Percentiles rank a stretch among this genome's conserved stretches.
Conservation (phyloP, 2,888 invertebrate species). For the Conomelus anceps region DNA sequence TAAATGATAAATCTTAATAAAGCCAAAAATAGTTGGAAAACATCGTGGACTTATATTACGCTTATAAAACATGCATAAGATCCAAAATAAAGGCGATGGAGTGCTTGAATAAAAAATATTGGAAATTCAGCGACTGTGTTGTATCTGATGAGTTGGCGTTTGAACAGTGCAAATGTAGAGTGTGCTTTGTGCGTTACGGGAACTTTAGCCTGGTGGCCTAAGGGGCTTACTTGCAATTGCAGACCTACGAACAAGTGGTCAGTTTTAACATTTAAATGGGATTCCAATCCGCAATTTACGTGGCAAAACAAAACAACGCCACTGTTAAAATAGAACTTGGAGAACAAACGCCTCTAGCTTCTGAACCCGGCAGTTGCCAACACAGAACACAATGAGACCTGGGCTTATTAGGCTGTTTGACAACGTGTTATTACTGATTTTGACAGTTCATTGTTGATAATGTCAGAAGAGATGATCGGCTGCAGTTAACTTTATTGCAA, state of each 20-base stretch:
- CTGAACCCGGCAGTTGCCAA: neutral
- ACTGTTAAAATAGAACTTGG: conserved; percentile 1
- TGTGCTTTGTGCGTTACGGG: neutral
- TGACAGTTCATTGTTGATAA: neutral
- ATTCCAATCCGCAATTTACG: conserved; percentile 9
- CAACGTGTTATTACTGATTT: neutral
- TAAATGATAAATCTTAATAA: too few species aligned
- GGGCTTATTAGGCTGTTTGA: neutral
- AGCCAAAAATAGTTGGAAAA: too few species aligned
- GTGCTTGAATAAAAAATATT: too few species aligned
- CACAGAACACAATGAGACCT: neutral
- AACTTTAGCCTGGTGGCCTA: neutral
- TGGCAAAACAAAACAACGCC: neutral
- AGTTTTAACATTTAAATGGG: conserved; percentile 13
- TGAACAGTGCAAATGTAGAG: neutral
- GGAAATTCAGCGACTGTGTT: too few species aligned
- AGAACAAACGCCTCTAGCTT: neutral
- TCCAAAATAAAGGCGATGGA: too few species aligned
- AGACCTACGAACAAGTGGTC: neutral
- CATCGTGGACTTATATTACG: too few species aligned
- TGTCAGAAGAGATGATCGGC: neutral
- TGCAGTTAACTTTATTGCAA: too few species aligned
- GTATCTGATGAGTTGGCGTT: neutral
- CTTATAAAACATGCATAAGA: too few species aligned
- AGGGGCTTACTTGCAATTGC: neutral